A percentile compares a stretch with the other conserved stretches of the same genome.
Conservation (phyloP, 1,140 invertebrate species). For the Heliconius eleuchia region DNA sequence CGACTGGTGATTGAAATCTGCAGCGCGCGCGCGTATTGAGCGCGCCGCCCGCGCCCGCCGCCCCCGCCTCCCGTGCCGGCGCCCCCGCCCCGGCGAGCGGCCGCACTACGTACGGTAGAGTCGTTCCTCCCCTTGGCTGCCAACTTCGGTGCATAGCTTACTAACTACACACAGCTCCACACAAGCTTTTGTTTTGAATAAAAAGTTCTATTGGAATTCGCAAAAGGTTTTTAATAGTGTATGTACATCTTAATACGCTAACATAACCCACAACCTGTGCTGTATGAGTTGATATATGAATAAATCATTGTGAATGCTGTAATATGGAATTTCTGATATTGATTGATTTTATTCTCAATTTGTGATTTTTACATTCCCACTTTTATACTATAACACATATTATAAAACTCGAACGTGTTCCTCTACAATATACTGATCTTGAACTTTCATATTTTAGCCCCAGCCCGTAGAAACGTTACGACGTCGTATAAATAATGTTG, state of each 20-base stretch:
- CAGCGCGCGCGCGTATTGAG: slow-evolving; percentile 76
- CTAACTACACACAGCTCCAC: slow-evolving; percentile 29
- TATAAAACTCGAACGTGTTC: too few species aligned
- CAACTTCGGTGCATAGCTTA: slow-evolving; percentile 43
- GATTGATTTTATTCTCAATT: too few species aligned
- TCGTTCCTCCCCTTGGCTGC: slow-evolving; percentile 47
- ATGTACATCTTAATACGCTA: background rate
- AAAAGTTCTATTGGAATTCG: background rate
- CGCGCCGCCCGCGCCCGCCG: slow-evolving; percentile 60
- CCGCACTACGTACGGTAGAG: slow-evolving; percentile 50
- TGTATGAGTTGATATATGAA: too few species aligned
- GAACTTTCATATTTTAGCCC: too few species aligned
- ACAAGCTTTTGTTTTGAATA: slow-evolving; percentile 1
- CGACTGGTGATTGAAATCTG: slow-evolving; percentile 58
- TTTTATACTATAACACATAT: too few species aligned
- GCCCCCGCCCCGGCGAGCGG: slow-evolving; percentile 56
- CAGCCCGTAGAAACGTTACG: too few species aligned
- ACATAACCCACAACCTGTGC: background rate
- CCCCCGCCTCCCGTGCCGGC: slow-evolving; percentile 59
- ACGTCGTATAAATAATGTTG: too few species aligned
- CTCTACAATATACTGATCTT: too few species aligned
- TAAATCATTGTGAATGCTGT: background rate
- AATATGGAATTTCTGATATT: slow-evolving; percentile 25
- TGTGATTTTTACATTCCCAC: too few species aligned
- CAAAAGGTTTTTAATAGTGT: background rate